Conservation (phyloP, 37 sponge, comb jelly and placozoan genomes). For the Halichondria panicea region DNA sequence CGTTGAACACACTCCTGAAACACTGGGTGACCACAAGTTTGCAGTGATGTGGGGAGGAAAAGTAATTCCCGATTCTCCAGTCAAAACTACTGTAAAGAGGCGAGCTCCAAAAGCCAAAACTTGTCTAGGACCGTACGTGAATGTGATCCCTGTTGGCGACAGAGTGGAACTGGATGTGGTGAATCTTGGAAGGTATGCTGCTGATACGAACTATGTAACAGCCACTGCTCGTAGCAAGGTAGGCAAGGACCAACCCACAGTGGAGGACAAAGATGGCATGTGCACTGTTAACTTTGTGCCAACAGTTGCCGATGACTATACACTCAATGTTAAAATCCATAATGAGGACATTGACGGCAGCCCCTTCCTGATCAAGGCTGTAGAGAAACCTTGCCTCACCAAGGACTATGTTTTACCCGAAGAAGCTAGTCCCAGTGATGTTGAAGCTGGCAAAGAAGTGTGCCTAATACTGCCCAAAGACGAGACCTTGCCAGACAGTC, state of each 20-base stretch:
- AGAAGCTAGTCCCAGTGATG: constrained; percentile 5
- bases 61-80: constrained; percentile 49
- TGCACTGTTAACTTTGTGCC: constrained; percentile 33
- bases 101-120: constrained; percentile 11
- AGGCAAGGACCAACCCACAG: neutral
- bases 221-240: too few species aligned
- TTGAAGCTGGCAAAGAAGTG: constrained; percentile 22
- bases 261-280: constrained; percentile 33
- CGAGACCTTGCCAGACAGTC: neutral
- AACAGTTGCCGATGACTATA: constrained; percentile 36
- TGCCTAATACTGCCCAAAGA: constrained; percentile 23
- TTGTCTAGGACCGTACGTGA: constrained; percentile 1
- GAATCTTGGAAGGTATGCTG: constrained; percentile 13
- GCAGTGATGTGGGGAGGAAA: constrained; percentile 29
- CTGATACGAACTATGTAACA: neutral
- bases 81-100: constrained; percentile 16
- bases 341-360: constrained; percentile 47
- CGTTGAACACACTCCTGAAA: constrained; percentile 34
- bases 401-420: neutral
- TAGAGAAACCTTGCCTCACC: neutral
- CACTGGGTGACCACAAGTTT: constrained; percentile 42
- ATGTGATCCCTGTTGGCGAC: constrained; percentile 11
- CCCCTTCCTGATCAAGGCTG: constrained; percentile 47
- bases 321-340: constrained; percentile 16
- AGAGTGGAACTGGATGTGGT: neutral